Evolutionary conservation across 2,797 vertebrate species (phyloP).

Genomic region (Ctenosaura bakeri): DNA sequence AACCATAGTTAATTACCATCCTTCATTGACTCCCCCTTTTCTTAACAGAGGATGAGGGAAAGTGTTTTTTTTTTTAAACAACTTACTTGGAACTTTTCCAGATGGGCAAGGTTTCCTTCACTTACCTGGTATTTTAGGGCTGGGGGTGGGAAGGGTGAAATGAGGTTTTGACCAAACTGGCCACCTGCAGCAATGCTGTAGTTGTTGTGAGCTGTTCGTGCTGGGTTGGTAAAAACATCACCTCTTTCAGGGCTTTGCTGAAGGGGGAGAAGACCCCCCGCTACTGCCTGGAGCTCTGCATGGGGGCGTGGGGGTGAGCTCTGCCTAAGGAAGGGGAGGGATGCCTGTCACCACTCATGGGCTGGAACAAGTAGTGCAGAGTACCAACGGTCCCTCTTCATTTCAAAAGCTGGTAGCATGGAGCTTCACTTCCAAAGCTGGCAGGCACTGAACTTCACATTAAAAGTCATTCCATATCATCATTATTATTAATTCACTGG

Average conservation of each 20-base stretch:
- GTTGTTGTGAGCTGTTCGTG: background rate
- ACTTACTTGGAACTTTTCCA: no score
- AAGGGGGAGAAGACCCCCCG: background rate
- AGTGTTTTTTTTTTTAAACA: background rate
- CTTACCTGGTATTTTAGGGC: background rate
- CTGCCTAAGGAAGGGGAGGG: background rate
- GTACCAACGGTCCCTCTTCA: background rate
- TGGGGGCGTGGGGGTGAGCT: background rate
- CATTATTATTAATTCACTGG: background rate
- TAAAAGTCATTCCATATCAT: background rate
- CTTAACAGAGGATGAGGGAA: background rate
- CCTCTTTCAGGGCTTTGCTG: no score
- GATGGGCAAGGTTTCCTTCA: background rate
- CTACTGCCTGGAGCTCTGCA: background rate
- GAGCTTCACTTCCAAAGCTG: background rate
- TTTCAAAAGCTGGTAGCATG: background rate
- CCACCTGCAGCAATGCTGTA: background rate
- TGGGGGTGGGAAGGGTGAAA: background rate
- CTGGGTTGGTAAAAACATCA: background rate
- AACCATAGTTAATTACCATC: background rate
- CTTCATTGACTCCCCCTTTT: no score
- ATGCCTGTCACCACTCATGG: background rate
- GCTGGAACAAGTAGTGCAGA: background rate
- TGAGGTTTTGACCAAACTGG: background rate
- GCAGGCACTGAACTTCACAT: background rate